phyloP scores from a whole-genome alignment of 2,113 vertebrate species.

The Baryphthengus martii region DNA sequence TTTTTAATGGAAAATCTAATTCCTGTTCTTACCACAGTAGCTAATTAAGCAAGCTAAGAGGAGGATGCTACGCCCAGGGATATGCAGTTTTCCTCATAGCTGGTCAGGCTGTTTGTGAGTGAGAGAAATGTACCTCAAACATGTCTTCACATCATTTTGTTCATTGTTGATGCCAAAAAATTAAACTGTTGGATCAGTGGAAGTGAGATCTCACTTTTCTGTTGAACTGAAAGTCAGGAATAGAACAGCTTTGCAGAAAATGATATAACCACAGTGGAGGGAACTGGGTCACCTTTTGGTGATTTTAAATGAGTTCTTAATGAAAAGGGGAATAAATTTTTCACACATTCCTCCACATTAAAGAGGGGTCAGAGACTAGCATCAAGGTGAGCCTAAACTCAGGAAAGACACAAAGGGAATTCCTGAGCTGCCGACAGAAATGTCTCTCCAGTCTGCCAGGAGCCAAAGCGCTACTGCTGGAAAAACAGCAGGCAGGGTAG shows the following conservation, averaged over 20 bases:
- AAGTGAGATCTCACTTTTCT: not conserved
- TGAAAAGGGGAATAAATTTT: constrained; percentile 64
- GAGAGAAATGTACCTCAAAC: not conserved
- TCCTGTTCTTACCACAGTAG: not conserved
- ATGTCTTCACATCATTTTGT: not conserved
- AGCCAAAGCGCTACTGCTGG: constrained; percentile 60
- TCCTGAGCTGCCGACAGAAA: constrained; percentile 57
- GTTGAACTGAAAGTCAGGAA: not conserved
- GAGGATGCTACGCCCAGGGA: not conserved
- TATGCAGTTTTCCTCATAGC: not conserved
- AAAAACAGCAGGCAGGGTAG: constrained; percentile 56
- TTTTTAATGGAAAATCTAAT: constrained; percentile 53
- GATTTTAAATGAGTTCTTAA: constrained; percentile 65
- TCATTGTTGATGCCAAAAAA: not conserved
- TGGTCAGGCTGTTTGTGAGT: not conserved
- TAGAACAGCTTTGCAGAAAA: constrained; percentile 17
- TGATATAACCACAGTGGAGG: not conserved
- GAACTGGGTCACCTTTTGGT: constrained; percentile 15
- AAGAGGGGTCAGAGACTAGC: constrained; percentile 55
- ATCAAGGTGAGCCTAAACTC: constrained; percentile 64
- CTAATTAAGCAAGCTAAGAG: not conserved
- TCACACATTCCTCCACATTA: constrained; percentile 70
- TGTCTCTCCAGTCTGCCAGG: constrained; percentile 49
- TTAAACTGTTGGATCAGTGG: not conserved
- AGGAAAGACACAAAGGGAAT: constrained; percentile 62